Conservation (phyloP, 2,797 vertebrate species). For the Borostomias antarcticus region DNA sequence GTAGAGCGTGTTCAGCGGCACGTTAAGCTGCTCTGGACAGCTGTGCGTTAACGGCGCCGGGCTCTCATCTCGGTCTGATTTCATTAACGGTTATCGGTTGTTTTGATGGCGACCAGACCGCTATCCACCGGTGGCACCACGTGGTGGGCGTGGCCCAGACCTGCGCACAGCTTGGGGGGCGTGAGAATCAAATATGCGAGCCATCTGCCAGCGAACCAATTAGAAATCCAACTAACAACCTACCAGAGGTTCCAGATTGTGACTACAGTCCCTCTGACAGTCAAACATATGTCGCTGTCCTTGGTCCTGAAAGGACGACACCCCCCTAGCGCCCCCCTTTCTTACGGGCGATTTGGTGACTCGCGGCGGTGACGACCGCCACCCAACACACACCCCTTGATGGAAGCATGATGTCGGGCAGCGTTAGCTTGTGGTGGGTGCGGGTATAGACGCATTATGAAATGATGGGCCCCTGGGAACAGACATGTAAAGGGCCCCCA, state of each 20-base stretch:
- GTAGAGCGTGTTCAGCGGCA: background rate
- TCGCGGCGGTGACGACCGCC: too few species aligned
- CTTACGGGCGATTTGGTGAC: too few species aligned
- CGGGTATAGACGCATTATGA: too few species aligned
- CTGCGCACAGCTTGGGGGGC: constrained; percentile 6
- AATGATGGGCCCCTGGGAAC: too few species aligned
- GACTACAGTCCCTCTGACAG: background rate
- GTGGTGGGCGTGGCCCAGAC: constrained; percentile 3
- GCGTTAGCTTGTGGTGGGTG: too few species aligned
- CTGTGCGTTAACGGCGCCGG: background rate
- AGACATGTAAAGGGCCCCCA: too few species aligned
- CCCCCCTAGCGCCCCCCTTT: too few species aligned
- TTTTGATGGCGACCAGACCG: background rate
- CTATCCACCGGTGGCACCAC: background rate
- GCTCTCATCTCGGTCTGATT: background rate
- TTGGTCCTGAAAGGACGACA: background rate
- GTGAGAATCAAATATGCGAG: constrained; percentile 24
- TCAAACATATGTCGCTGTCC: constrained; percentile 5
- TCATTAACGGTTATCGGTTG: background rate
- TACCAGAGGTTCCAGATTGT: background rate
- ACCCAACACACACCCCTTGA: too few species aligned
- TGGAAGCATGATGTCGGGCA: too few species aligned
- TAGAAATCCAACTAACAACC: background rate
- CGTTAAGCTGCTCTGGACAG: background rate
- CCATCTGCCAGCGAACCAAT: constrained; percentile 34